Percentiles rank a stretch among this genome's conserved stretches.
Evolutionary conservation across 2,888 invertebrate species (phyloP).

Genomic region (Rotaria magnacalcarata): DNA sequence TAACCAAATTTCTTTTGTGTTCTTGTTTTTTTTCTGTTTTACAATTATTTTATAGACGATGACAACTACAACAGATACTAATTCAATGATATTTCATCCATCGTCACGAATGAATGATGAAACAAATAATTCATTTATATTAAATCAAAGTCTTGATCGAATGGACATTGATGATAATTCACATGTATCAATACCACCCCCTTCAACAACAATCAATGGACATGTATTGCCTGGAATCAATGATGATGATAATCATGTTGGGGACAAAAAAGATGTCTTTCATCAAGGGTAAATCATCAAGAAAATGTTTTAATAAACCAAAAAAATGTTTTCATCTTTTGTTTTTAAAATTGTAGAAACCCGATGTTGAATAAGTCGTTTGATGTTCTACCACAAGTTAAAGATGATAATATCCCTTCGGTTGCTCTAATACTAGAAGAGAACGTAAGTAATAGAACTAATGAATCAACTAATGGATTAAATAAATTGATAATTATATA

Average conservation of each 20-base stretch:
- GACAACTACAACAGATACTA: conserved; percentile 4
- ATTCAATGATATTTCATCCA: neutral
- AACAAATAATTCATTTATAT: neutral
- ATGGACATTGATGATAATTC: conserved; percentile 2
- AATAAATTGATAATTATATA: neutral
- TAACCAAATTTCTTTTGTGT: neutral
- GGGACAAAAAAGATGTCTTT: neutral
- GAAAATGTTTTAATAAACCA: neutral
- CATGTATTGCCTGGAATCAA: neutral
- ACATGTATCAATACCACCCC: neutral
- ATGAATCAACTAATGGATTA: neutral
- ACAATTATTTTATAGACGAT: conserved; percentile 16
- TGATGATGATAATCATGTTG: neutral
- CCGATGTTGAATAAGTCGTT: conserved; percentile 27
- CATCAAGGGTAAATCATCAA: neutral
- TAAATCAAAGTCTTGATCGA: conserved; percentile 13
- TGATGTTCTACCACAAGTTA: conserved; percentile 22
- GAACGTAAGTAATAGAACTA: neutral
- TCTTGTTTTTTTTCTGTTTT: neutral
- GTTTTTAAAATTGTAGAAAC: neutral
- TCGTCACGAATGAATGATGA: neutral
- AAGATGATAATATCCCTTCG: neutral
- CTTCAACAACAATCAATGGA: neutral
- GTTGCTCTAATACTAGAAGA: neutral
- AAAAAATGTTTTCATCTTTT: neutral